phyloP scores from a whole-genome alignment of 2,888 invertebrate genomes.

The Uropetala carovei region DNA sequence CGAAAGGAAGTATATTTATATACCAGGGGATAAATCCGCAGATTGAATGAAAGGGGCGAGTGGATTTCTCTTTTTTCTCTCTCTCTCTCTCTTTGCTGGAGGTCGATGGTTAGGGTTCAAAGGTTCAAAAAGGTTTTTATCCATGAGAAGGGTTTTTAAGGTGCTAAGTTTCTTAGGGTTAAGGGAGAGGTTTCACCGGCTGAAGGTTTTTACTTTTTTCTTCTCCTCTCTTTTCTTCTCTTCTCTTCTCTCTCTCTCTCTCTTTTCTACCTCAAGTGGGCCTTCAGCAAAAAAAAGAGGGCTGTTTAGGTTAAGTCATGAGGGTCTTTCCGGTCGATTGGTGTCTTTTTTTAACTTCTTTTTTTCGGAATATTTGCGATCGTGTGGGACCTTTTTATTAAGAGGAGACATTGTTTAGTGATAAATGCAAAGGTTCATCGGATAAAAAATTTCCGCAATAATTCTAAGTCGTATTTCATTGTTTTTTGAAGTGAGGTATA shows the following conservation, averaged over 20 bases:
- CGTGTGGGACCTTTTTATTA: background rate
- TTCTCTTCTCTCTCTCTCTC: background rate
- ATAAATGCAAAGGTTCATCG: background rate
- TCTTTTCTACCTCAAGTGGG: background rate
- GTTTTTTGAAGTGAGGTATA: too few relatives aligned
- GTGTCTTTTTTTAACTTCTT: background rate
- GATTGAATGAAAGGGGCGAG: background rate
- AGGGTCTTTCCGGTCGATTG: background rate
- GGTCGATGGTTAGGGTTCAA: background rate
- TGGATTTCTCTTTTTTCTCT: background rate
- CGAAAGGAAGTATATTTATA: background rate
- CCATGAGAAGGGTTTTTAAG: background rate
- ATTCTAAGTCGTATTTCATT: too few relatives aligned
- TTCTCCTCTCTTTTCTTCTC: background rate
- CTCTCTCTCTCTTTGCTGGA: too few relatives aligned
- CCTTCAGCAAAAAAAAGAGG: background rate
- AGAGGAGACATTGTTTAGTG: background rate
- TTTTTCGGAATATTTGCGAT: background rate
- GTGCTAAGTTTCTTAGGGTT: slow-evolving; percentile 21
- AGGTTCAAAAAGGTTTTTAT: background rate
- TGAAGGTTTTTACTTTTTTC: background rate
- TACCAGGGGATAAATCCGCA: background rate
- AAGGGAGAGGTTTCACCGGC: background rate
- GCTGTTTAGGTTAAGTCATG: background rate
- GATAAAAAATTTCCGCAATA: too few relatives aligned